A percentile compares a stretch with the other conserved stretches of the same genome.
phyloP scores from a whole-genome alignment of 2,113 vertebrate species.

The Promerops cafer region DNA sequence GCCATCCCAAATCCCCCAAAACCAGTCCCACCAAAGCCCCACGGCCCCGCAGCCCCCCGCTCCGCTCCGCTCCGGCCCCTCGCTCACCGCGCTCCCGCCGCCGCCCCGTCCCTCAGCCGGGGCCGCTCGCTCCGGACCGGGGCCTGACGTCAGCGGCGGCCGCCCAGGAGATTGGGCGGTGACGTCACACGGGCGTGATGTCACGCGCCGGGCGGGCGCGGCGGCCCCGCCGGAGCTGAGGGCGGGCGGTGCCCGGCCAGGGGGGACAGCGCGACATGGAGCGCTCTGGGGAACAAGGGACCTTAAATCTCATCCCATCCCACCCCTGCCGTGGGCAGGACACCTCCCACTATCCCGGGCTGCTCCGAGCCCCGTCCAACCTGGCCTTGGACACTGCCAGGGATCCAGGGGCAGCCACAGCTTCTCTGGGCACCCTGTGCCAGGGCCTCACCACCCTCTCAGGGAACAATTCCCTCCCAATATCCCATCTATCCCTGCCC shows the following conservation, averaged over 20 bases:
- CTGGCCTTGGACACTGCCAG: not conserved
- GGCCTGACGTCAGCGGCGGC: not conserved
- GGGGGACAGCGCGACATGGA: fast-evolving
- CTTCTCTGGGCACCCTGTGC: not conserved
- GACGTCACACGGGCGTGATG: not conserved
- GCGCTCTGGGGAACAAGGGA: fast-evolving
- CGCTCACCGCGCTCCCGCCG: not conserved
- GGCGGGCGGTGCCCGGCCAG: fast-evolving
- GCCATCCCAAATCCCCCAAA: not conserved
- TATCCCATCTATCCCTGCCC: fast-evolving
- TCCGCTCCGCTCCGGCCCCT: not conserved
- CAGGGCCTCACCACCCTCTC: not conserved
- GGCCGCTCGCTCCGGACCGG: not conserved
- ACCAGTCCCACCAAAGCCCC: fast-evolving
- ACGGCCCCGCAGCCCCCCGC: too few species aligned
- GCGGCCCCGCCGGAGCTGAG: not conserved
- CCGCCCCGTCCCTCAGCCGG: not conserved
- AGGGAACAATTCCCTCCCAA: fast-evolving
- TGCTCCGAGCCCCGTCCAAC: fast-evolving
- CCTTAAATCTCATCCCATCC: fast-evolving
- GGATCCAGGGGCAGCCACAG: not conserved
- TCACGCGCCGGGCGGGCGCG: not conserved
- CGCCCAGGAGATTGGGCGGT: not conserved
- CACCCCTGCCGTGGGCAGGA: not conserved
- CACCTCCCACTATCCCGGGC: fast-evolving